Evolutionary conservation across 2,797 vertebrate species (phyloP).

Genomic region (Hydrocynus forskahlii): DNA sequence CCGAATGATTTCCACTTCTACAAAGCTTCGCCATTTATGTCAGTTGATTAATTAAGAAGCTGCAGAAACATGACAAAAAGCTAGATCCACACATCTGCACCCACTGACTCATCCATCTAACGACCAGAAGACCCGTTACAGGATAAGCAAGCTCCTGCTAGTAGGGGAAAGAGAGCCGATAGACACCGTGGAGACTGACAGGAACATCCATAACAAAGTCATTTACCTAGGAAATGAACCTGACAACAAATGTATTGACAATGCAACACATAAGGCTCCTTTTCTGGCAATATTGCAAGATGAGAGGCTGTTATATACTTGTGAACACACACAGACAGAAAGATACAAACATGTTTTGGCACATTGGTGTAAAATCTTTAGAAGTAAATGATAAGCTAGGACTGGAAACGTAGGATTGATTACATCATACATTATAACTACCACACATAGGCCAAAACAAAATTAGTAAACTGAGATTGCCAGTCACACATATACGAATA

Average conservation of each 20-base stretch:
- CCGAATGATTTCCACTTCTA: conserved; percentile 26
- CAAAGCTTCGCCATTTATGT: conserved; percentile 10
- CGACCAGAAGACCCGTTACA: not conserved
- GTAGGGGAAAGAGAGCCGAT: conserved; percentile 6
- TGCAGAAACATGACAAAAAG: conserved; percentile 11
- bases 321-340: not conserved
- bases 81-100: conserved; percentile 11
- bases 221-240: conserved; percentile 29
- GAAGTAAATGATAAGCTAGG: not conserved
- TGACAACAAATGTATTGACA: conserved; percentile 38
- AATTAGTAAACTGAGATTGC: no score
- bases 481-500: no score
- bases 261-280: not conserved
- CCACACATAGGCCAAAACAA: no score
- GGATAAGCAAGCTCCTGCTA: conserved; percentile 9
- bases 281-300: conserved; percentile 13
- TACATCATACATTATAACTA: no score
- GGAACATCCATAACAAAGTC: conserved; percentile 19
- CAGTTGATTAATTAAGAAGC: conserved; percentile 37
- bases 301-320: not conserved
- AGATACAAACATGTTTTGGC: not conserved
- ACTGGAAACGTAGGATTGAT: no score
- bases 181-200: conserved; percentile 20
- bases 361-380: not conserved
- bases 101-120: conserved; percentile 33